phyloP scores from a whole-genome alignment of 1,140 invertebrate genomes.

The Dendroctonus valens region DNA sequence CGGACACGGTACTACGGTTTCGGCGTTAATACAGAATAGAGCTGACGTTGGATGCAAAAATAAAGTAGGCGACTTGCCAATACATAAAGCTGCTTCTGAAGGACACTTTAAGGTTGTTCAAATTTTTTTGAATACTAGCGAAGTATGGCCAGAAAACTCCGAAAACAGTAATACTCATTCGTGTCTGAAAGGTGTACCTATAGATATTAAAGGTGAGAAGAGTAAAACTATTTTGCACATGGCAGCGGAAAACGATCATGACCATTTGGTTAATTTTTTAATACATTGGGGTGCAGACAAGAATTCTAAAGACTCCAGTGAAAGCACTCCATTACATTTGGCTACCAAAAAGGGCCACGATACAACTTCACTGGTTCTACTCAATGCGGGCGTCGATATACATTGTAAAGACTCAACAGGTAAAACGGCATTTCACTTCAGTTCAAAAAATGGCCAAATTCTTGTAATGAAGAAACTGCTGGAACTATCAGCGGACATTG shows the following conservation, averaged over 20 bases:
- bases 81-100: background rate
- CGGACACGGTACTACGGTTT: background rate
- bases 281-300: background rate
- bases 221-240: constrained; percentile 7
- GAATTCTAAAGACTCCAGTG: background rate
- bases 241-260: constrained; percentile 7
- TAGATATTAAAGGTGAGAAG: background rate
- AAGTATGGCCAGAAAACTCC: no score
- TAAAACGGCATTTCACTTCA: constrained; percentile 5
- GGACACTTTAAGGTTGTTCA: background rate
- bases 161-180: no score
- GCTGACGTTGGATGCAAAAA: background rate
- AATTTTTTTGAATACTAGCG: background rate
- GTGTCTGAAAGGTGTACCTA: background rate
- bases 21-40: background rate
- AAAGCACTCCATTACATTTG: constrained; percentile 7
- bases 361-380: background rate
- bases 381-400: constrained; percentile 3
- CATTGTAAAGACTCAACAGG: background rate
- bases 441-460: background rate
- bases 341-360: background rate
- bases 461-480: background rate
- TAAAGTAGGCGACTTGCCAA: background rate
- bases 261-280: background rate
- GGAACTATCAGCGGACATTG: background rate